Evolutionary conservation across 2,797 vertebrate species (phyloP), one percentile per base, ranked within the genome.

Genomic region (Thaleichthys pacificus): DNA sequence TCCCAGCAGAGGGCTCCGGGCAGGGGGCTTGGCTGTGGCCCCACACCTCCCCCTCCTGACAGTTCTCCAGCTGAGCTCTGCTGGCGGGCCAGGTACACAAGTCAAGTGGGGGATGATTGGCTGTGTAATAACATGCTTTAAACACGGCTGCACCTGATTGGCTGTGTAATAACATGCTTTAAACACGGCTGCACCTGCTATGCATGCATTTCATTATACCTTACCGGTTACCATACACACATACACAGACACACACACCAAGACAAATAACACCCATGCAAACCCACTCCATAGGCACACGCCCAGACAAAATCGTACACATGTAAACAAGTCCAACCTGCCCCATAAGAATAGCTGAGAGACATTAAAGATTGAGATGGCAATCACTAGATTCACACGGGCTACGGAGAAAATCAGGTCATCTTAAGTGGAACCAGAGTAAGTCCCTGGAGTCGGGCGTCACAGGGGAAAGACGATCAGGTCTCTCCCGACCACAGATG

Each of bases 121-220:
- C 85, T 70, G 82, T 73, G 79, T 86, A 85, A 88, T 88, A 88
- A 86, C 80, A 83, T 67, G 83, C 24, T 24, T 24, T 24, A 24
- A 24, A 24, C 24, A 24, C 83, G 82, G 70, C 76, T 81, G 69
- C 68, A 89, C 85, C 88, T 82, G 85, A n/a, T n/a, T n/a, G n/a
- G n/a, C n/a, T n/a, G n/a, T n/a, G n/a, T n/a, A n/a, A n/a, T n/a
- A 88, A 86, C 80, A 83, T 67, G 83, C 84, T 90, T 89, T 90
- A 85, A 92, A 91, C 89, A 89, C 83, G 82, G 70, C 76, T 81
- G 69, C 68, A 89, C 85, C 88, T 82, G 85, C 26, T 28, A 21
- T 0, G 12, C 85, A 84, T 76, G 79, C 73, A 82, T 73, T 79
- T 77, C 71, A 73, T 86, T 75, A 75, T 56, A 26, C 32, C 22